A percentile compares a stretch with the other conserved stretches of the same genome.
phyloP scores from a whole-genome alignment of 2,113 vertebrate genomes.

The Sula dactylatra region DNA sequence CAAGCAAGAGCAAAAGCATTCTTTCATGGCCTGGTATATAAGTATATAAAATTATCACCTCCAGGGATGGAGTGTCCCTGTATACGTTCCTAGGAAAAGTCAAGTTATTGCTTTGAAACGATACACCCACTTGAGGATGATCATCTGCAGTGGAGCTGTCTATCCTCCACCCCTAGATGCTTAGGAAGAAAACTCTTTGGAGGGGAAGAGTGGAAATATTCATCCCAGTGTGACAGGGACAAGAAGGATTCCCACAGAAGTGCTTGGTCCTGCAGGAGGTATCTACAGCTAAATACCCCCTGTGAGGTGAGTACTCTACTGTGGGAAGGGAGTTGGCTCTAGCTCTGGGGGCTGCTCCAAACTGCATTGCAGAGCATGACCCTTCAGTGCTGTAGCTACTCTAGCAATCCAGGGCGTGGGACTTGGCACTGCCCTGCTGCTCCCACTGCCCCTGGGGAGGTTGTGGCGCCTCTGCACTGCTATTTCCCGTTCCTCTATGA shows the following conservation, averaged over 20 bases:
- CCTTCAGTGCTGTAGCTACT: background rate
- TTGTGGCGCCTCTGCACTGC: fast-evolving
- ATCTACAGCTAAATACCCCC: background rate
- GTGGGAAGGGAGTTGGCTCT: background rate
- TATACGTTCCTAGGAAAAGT: background rate
- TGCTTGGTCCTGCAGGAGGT: background rate
- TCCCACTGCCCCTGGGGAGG: too few relatives aligned
- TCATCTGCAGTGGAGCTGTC: background rate
- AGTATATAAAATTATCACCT: background rate
- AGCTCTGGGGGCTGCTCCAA: background rate
- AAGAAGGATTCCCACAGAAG: background rate
- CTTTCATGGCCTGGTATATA: background rate
- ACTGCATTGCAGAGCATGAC: fast-evolving
- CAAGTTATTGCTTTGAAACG: background rate
- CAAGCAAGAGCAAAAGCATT: background rate
- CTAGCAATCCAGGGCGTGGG: background rate
- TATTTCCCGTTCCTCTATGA: background rate
- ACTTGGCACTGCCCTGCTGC: background rate
- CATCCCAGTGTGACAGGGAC: background rate
- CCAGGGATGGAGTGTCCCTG: background rate
- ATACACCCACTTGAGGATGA: background rate
- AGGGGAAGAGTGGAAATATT: background rate
- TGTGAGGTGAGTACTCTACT: background rate
- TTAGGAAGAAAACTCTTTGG: background rate
- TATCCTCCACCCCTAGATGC: background rate